Evolutionary conservation across 2,888 invertebrate genomes (phyloP).

Genomic region (Physocephala rufipes): DNA sequence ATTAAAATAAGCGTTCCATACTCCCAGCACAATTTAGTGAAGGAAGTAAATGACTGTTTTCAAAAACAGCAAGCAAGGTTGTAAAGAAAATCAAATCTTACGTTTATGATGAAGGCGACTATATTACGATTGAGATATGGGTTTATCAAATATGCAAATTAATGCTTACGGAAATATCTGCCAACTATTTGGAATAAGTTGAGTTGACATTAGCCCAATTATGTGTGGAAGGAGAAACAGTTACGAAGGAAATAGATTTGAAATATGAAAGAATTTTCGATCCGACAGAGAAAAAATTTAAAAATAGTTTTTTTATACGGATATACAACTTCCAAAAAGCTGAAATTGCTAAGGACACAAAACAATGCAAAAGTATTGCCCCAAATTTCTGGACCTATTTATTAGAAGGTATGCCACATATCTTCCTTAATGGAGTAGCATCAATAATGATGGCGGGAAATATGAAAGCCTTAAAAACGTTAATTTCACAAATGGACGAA

Average conservation of each 20-base stretch:
- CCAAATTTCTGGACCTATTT: neutral
- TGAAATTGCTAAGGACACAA: neutral
- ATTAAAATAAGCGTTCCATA: conserved; percentile 4
- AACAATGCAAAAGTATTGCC: neutral
- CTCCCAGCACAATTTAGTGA: conserved; percentile 11
- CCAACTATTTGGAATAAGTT: neutral
- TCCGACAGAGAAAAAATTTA: neutral
- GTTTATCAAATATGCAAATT: neutral
- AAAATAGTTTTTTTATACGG: neutral
- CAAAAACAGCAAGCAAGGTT: neutral
- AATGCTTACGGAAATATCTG: neutral
- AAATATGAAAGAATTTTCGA: neutral
- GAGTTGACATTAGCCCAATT: conserved; percentile 7
- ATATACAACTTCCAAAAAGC: conserved; percentile 1
- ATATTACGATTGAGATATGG: conserved; percentile 1
- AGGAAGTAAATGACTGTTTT: neutral
- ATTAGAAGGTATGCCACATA: conserved; percentile 1
- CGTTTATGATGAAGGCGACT: conserved; percentile 1
- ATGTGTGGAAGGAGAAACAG: neutral
- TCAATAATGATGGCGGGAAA: neutral
- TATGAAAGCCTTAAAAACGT: neutral
- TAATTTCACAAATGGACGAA: too few species aligned
- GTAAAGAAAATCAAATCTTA: conserved; percentile 1
- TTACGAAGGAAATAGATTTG: neutral
- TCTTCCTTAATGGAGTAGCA: neutral